phyloP scores from a whole-genome alignment of 2,797 vertebrate species.

The Pipistrellus nathusii region DNA sequence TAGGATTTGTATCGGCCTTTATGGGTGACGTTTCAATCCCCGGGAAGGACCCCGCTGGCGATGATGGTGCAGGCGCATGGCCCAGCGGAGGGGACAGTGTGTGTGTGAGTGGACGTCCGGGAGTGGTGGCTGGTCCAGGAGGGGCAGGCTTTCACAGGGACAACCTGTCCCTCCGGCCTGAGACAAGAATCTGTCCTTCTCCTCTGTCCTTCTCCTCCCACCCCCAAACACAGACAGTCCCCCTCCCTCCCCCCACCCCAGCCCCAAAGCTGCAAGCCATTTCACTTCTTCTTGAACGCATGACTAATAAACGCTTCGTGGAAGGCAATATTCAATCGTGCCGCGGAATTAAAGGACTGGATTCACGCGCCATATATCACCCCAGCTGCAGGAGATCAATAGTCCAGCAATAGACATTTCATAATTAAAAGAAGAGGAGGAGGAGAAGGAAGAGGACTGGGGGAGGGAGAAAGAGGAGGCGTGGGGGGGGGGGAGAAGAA shows the following conservation, averaged over 20 bases:
- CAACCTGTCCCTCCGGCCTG: neutral
- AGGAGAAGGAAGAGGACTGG: neutral
- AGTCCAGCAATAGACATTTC: slow-evolving; percentile 66
- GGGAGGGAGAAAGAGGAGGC: no score
- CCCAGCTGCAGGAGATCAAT: slow-evolving; percentile 82
- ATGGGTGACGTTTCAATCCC: neutral
- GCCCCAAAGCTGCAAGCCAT: neutral
- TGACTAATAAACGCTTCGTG: slow-evolving; percentile 30
- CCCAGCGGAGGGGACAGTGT: neutral
- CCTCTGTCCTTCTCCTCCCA: no score
- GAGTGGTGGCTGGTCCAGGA: neutral
- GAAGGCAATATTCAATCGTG: slow-evolving; percentile 76
- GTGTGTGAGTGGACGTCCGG: neutral
- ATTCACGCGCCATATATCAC: slow-evolving; percentile 60
- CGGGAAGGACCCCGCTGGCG: neutral
- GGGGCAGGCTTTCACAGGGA: neutral
- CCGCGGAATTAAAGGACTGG: slow-evolving; percentile 72
- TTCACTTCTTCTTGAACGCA: neutral
- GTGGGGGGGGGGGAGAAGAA: neutral
- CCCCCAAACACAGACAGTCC: neutral
- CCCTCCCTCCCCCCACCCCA: neutral
- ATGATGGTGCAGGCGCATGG: neutral
- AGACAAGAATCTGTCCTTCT: neutral
- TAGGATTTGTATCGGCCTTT: neutral
- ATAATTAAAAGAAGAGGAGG: slow-evolving; percentile 61